Evolutionary conservation across 53 echinoderm and acorn worm species (phyloP), one percentile per base, ranked within the genome.

Genomic region (Patiria pectinifera): DNA sequence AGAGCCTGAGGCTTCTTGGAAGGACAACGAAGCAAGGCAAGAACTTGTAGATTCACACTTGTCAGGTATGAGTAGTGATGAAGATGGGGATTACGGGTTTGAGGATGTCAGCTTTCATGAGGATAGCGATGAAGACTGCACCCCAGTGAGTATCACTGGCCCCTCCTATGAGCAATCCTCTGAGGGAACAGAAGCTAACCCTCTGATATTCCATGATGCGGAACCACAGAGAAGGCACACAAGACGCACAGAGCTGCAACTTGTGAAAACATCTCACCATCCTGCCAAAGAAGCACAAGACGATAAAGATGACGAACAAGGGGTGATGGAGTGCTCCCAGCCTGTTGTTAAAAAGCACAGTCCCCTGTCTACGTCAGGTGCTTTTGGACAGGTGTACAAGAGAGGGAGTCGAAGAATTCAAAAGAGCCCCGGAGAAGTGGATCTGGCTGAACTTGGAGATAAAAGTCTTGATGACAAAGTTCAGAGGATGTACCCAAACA

Each of bases 261-360:
- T 82, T 45, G 69, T 81, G 4, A 80, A 66, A 62, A 45, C 59
- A 26, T 44, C 78, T 44, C 62, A 44, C 10, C 62, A 49, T 44
- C 88, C 60, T 60, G 46, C 78, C 25, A 77, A 69, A 18, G 81
- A 92, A 23, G 13, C n/a, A 3, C 74, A 25, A 75, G 63, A 88
- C 23, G 83, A 87, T 58, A 61, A 45, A 44, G 93, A 87, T 21
- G 92, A 92, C 2, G 86, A 16, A 18, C 21, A 46, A 21, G 66
- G 61, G 75, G 60, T 83, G 15, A 72, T 88, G 59, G 87, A 59
- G 15, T 72, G 83, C 59, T 93, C 93, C 60, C 93, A 93, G 75
- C 87, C 83, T 1, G 87, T 79, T 25, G 88, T 87, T 18, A 93
- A 93, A 76, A 88, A 93, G 83, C 82, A 83, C 87, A 93, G 88